Evolutionary conservation across 2,797 vertebrate genomes (phyloP), one percentile per base, ranked within the genome.

Genomic region (Aselliscus stoliczkanus): DNA sequence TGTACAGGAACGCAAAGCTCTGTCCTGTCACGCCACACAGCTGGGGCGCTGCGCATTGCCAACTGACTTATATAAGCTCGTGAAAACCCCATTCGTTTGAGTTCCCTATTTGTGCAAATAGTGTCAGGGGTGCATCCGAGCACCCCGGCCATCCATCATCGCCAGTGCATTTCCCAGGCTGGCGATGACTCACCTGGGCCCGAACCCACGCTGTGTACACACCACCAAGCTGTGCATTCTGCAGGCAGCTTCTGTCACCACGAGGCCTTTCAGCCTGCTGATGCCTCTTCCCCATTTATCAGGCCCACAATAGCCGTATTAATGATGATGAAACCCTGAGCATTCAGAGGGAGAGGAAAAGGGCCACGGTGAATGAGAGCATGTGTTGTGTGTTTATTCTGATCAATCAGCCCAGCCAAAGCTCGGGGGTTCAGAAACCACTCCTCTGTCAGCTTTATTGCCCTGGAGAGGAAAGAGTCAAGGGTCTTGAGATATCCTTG

Each of bases 101-200:
- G 94, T 81, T 97, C 95, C 20, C 34, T 81, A 92, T 96, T 95
- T 97, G 97, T 97, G 89, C 96, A 98, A 97, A 98, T 87, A 97
- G 72, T 96, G 96, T 96, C 96, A 95, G 96, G 91, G 88, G 77
- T 15, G 60, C 96, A 93, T 94, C 97, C 69, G 47, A 95, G 96
- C 97, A 70, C 94, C 96, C 92, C 29, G 58, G 77, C 76, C 94
- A 97, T 98, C 98, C 96, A 93, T 98, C 98, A 98, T 96, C 98
- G 29, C 95, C 29, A 6, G 80, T 82, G 88, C 95, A 75, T 96
- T 97, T 96, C 95, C 96, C 90, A 69, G 89, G 96, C 90, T 75
- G 70, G 91, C n/a, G 47, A 60, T 95, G 97, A 94, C 93, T 98
- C 97, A 97, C 90, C 69, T 75, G 54, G 54, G 92, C 95, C 95